These are phyloP conservation scores for Trichechus manatus DNA, from an alignment of 2,113 vertebrate species.

Conservation along the genomic window DNA sequence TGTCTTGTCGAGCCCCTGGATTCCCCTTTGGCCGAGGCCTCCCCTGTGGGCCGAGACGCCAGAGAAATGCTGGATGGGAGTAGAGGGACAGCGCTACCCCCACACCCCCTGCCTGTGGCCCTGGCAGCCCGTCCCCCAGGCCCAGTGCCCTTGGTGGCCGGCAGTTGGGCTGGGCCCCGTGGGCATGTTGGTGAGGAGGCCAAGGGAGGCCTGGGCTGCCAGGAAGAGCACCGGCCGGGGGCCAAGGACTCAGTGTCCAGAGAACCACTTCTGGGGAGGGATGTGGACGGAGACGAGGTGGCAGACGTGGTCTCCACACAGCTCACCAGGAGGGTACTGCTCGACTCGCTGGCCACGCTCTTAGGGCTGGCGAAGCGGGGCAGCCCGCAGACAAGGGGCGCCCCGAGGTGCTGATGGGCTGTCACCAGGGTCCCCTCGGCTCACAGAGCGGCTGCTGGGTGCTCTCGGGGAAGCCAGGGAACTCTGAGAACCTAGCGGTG, in stretches of 20 bases:
- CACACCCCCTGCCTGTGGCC: background rate
- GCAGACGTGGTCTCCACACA: constrained; percentile 70
- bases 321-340: constrained; percentile 76
- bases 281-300: constrained; percentile 11
- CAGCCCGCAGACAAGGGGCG: background rate
- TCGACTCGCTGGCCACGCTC: constrained; percentile 74
- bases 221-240: background rate
- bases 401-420: rapidly evolving
- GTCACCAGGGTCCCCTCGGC: rapidly evolving
- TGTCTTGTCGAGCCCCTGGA: background rate
- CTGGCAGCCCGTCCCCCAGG: background rate
- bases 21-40: background rate
- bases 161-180: background rate
- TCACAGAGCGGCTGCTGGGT: rapidly evolving
- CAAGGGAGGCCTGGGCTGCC: background rate
- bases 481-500: background rate
- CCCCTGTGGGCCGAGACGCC: background rate
- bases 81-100: constrained; percentile 17
- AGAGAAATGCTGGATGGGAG: no score
- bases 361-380: constrained; percentile 13
- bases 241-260: background rate
- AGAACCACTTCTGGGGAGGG: background rate
- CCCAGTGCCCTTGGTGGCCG: background rate
- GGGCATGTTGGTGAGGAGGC: background rate
- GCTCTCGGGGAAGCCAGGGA: background rate